phyloP scores from a whole-genome alignment of 2,113 vertebrate species.

The Atrichornis clamosus region DNA sequence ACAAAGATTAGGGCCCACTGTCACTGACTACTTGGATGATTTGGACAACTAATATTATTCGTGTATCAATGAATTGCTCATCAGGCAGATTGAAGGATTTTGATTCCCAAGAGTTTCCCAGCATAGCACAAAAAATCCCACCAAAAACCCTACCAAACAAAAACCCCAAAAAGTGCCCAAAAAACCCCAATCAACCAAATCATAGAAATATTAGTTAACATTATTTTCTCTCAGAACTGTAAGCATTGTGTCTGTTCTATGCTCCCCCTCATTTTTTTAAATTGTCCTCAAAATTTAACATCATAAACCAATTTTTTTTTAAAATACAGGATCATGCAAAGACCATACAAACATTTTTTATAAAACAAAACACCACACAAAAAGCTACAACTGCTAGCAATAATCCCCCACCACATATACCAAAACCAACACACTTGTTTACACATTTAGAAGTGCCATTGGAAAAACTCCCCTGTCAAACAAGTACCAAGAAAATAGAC shows the following conservation, averaged over 20 bases:
- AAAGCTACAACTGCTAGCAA: too few relatives aligned
- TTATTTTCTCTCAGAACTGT: neutral
- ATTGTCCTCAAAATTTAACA: neutral
- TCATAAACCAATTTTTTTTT: neutral
- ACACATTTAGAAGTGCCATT: neutral
- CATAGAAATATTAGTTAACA: neutral
- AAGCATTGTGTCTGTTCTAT: neutral
- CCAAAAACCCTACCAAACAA: too few relatives aligned
- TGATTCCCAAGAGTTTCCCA: neutral
- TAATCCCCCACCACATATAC: rapidly evolving
- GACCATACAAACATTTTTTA: neutral
- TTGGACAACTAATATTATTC: neutral
- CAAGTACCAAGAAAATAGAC: neutral
- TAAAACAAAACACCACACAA: neutral
- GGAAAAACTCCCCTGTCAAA: neutral
- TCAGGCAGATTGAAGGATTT: neutral
- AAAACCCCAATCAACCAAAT: neutral
- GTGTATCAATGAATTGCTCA: neutral
- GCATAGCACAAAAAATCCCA: neutral
- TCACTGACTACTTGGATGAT: neutral
- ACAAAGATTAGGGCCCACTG: rapidly evolving
- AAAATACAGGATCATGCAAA: neutral
- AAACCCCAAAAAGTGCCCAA: too few relatives aligned
- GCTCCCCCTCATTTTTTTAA: neutral
- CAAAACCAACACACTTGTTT: neutral